Conservation (phyloP, 2,113 vertebrate species). For the Pao palembangensis region DNA sequence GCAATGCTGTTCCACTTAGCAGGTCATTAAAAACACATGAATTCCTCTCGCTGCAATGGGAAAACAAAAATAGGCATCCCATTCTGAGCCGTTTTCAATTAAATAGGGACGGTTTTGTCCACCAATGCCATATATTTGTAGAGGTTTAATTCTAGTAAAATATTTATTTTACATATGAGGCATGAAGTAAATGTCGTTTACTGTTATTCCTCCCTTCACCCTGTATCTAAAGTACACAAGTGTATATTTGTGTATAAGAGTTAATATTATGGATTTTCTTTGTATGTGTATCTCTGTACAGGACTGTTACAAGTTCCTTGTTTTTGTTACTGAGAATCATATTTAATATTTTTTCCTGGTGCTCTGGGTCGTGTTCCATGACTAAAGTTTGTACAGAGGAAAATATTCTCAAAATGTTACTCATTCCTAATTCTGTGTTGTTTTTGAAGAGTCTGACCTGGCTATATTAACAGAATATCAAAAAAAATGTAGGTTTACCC, state of each 20-base stretch:
- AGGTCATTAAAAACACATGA: slow-evolving; percentile 64
- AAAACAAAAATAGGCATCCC: slow-evolving; percentile 4
- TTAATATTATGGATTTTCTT: slow-evolving; percentile 77
- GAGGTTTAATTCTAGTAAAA: slow-evolving; percentile 50
- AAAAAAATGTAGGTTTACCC: too few relatives aligned
- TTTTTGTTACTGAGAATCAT: slow-evolving; percentile 51
- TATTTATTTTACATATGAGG: slow-evolving; percentile 72
- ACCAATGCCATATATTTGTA: slow-evolving; percentile 56
- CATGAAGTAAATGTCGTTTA: slow-evolving; percentile 60
- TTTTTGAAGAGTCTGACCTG: slow-evolving; percentile 7
- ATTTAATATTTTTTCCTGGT: slow-evolving; percentile 72
- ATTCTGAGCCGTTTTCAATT: slow-evolving; percentile 49
- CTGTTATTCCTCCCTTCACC: slow-evolving; percentile 64
- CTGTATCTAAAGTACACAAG: slow-evolving; percentile 72
- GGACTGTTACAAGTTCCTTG: slow-evolving; percentile 65
- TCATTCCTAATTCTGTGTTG: slow-evolving; percentile 35
- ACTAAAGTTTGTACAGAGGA: slow-evolving; percentile 67
- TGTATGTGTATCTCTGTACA: slow-evolving; percentile 81
- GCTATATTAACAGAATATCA: neutral
- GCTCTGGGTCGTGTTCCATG: slow-evolving; percentile 48
- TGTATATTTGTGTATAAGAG: slow-evolving; percentile 88
- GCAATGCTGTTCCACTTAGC: slow-evolving; percentile 59
- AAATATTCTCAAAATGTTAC: slow-evolving; percentile 56
- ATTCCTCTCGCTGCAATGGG: too few relatives aligned
- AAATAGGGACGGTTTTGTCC: slow-evolving; percentile 56